Conservation (phyloP, 1,140 invertebrate species). For the Nasonia giraulti region DNA sequence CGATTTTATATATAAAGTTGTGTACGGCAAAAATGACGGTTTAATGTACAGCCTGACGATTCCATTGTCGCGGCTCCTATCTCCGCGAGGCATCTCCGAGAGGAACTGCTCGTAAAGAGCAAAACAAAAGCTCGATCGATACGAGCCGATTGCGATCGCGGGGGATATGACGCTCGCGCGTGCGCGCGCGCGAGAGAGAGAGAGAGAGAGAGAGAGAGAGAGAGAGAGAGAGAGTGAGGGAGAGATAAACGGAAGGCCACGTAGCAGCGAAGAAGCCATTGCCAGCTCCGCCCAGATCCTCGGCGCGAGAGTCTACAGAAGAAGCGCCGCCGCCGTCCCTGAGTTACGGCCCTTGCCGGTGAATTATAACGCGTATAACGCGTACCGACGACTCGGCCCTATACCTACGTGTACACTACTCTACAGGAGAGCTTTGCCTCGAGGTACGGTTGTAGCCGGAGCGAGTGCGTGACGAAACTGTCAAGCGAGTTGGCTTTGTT, state of each 20-base stretch:
- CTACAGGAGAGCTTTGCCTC: slow-evolving; percentile 18
- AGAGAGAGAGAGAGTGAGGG: background rate
- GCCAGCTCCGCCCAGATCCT: slow-evolving; percentile 62
- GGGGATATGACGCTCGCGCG: slow-evolving; percentile 52
- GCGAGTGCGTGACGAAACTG: slow-evolving; percentile 47
- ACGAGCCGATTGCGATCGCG: slow-evolving; percentile 44
- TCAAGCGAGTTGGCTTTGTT: slow-evolving; percentile 37
- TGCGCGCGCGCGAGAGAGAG: slow-evolving; percentile 40
- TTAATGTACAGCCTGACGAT: slow-evolving; percentile 19
- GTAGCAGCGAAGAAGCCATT: slow-evolving; percentile 56
- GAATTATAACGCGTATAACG: slow-evolving; percentile 70
- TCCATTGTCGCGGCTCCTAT: background rate
- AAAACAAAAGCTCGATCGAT: slow-evolving; percentile 43
- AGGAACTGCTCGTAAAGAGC: background rate
- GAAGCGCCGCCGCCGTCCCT: slow-evolving; percentile 61
- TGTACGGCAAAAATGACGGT: slow-evolving; percentile 22
- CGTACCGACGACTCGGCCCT: slow-evolving; percentile 59
- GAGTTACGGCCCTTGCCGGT: slow-evolving; percentile 67
- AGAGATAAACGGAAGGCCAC: slow-evolving; percentile 33
- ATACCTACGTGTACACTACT: background rate
- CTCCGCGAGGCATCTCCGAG: background rate
- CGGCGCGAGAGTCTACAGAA: slow-evolving; percentile 63
- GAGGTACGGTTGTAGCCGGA: slow-evolving; percentile 47
- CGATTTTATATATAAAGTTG: too few relatives aligned
- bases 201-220: too few relatives aligned